phyloP scores from a whole-genome alignment of 2,113 vertebrate species.

The Larimichthys polyactis region DNA sequence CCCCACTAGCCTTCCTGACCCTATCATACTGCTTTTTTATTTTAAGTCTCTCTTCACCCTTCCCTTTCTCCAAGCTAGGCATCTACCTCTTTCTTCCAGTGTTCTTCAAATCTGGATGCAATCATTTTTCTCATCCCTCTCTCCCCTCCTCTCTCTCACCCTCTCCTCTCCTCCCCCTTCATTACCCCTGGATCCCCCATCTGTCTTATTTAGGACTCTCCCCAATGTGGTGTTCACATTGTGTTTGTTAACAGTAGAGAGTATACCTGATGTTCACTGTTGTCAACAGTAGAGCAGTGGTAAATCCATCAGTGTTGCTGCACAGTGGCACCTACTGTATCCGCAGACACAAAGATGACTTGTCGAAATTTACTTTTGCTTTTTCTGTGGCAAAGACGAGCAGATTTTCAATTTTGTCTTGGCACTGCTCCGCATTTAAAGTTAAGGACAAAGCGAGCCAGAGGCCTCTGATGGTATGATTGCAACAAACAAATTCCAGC shows the following conservation, averaged over 20 bases:
- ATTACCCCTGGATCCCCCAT: conserved; percentile 18
- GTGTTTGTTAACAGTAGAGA: neutral
- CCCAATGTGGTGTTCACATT: neutral
- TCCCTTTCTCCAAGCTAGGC: neutral
- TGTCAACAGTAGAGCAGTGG: neutral
- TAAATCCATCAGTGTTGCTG: conserved; percentile 11
- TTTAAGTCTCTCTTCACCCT: neutral
- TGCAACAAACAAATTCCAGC: neutral
- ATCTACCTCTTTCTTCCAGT: neutral
- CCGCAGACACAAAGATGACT: conserved; percentile 1
- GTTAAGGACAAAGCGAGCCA: neutral
- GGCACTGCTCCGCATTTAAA: neutral
- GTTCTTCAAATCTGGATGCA: neutral
- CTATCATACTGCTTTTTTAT: neutral
- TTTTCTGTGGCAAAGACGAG: neutral
- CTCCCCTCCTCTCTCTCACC: neutral
- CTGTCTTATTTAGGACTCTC: conserved; percentile 12
- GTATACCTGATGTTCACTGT: neutral
- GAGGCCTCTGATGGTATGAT: neutral
- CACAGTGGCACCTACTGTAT: neutral
- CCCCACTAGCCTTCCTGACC: neutral
- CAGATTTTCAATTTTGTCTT: neutral
- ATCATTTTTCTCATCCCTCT: neutral
- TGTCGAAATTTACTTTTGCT: neutral
- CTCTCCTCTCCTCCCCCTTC: neutral